phyloP scores from a whole-genome alignment of 2,797 vertebrate species.

The Ciconia nigra region DNA sequence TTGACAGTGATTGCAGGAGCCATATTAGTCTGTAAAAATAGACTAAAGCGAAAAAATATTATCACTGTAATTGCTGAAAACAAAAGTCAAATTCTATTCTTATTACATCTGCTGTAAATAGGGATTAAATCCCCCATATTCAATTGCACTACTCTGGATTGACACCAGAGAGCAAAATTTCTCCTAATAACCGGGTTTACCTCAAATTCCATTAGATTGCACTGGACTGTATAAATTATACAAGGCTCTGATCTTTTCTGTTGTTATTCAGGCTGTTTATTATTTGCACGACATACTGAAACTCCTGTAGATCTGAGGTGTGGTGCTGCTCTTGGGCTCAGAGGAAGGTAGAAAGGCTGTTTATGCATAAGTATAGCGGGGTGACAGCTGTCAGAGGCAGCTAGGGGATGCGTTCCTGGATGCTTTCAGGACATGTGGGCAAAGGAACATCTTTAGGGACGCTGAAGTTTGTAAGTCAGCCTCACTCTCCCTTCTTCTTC shows the following conservation, averaged over 20 bases:
- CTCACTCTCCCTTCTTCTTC: neutral
- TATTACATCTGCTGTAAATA: neutral
- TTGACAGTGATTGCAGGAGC: neutral
- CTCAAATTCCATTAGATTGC: neutral
- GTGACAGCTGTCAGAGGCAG: neutral
- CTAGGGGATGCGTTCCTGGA: neutral
- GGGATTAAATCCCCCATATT: neutral
- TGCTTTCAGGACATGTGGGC: neutral
- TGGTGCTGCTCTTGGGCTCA: neutral
- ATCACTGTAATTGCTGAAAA: neutral
- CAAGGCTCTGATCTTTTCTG: neutral
- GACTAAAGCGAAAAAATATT: neutral
- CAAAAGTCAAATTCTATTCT: neutral
- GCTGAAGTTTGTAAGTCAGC: neutral
- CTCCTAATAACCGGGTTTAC: neutral
- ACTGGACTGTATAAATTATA: neutral
- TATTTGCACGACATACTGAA: neutral
- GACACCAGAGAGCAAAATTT: conserved; percentile 44
- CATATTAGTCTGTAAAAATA: neutral
- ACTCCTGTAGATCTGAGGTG: neutral
- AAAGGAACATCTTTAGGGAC: neutral
- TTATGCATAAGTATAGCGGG: neutral
- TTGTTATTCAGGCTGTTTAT: neutral
- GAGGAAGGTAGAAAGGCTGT: neutral
- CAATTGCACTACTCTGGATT: conserved; percentile 8